A percentile compares a stretch with the other conserved stretches of the same genome.
Conservation (phyloP, 2,113 vertebrate genomes). For the Naja naja region DNA sequence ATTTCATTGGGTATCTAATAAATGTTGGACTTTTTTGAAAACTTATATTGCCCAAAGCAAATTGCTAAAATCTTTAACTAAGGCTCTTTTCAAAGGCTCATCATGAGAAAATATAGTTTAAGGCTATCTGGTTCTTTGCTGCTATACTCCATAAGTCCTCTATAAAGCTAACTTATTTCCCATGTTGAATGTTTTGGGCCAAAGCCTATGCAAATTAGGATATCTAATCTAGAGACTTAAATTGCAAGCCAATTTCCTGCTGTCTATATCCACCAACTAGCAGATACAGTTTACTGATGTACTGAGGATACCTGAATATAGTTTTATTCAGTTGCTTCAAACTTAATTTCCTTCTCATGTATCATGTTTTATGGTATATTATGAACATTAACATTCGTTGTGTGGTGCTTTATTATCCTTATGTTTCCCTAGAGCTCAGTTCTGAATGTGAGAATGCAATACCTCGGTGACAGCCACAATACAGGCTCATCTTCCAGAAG, state of each 20-base stretch:
- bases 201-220: not conserved
- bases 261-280: not conserved
- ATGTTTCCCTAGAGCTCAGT: conserved; percentile 64
- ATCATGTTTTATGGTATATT: not conserved
- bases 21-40: not conserved
- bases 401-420: not conserved
- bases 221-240: not conserved
- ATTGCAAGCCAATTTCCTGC: not conserved
- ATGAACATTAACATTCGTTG: fast-evolving
- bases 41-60: not conserved
- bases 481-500: conserved; percentile 84
- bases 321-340: not conserved
- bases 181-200: not conserved
- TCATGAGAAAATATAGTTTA: not conserved
- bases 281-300: not conserved
- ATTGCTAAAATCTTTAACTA: not conserved
- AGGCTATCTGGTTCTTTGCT: not conserved
- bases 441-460: conserved; percentile 70
- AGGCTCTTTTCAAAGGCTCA: not conserved
- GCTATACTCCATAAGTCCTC: not conserved
- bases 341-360: not conserved
- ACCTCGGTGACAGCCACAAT: conserved; percentile 81
- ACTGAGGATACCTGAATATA: not conserved
- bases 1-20: not conserved
- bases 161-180: not conserved